Percentiles rank a stretch among this genome's conserved stretches.
phyloP scores from a whole-genome alignment of 2,797 vertebrate genomes.

The Cryptoblepharus egeriae region DNA sequence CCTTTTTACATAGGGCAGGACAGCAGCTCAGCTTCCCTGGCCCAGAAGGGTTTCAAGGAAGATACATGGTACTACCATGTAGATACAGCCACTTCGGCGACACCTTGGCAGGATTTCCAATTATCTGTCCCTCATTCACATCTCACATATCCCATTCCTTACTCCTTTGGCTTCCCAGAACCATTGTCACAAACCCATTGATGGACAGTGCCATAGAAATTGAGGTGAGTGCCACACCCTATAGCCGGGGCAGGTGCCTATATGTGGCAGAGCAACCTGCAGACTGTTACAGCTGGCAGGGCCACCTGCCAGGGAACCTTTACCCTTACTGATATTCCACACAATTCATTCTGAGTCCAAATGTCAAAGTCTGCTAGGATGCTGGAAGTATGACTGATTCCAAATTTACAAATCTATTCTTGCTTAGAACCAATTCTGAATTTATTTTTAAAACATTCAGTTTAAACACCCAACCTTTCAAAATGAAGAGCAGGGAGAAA shows the following conservation, averaged over 20 bases:
- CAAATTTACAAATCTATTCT: constrained; percentile 3
- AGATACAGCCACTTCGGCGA: neutral
- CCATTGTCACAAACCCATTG: neutral
- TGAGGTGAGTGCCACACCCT: too few species aligned
- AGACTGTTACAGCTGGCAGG: too few species aligned
- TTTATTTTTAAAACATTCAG: neutral
- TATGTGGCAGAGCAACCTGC: too few species aligned
- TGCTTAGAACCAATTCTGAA: neutral
- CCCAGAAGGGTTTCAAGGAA: neutral
- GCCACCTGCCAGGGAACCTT: too few species aligned
- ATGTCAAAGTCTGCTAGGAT: neutral
- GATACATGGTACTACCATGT: too few species aligned
- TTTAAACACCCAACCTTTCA: constrained; percentile 21
- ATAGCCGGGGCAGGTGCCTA: too few species aligned
- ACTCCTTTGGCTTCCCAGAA: neutral
- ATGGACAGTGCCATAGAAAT: too few species aligned
- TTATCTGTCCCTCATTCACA: neutral
- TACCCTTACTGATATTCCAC: too few species aligned
- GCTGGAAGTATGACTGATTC: constrained; percentile 6
- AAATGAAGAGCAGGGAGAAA: constrained; percentile 12
- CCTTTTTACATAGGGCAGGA: neutral
- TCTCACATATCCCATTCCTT: neutral
- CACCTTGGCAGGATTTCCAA: neutral
- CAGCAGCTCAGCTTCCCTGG: neutral
- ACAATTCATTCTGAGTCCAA: neutral